These are phyloP conservation scores for Neoaliturus tenellus DNA, from an alignment of 2,888 invertebrate species.

Conservation along the genomic window DNA sequence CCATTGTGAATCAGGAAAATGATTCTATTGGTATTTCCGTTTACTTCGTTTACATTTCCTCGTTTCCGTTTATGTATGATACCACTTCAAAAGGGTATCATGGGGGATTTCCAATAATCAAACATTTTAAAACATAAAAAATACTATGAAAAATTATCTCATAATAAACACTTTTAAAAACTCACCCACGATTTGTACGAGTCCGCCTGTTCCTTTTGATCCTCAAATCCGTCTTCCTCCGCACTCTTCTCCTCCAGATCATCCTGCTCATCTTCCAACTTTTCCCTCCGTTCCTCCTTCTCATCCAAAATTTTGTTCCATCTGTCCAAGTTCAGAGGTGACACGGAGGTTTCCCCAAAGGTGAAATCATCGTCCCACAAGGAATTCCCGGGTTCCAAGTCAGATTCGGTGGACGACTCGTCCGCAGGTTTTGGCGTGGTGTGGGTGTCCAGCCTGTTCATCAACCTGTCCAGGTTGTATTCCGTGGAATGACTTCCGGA, in stretches of 20 bases:
- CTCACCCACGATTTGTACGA: constrained; percentile 56
- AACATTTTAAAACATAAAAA: background rate
- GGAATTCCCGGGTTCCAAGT: constrained; percentile 13
- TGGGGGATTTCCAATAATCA: no score
- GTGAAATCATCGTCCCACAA: constrained; percentile 50
- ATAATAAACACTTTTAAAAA: background rate
- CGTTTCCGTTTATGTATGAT: no score
- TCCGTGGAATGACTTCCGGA: background rate
- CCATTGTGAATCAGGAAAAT: no score
- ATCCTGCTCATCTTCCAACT: constrained; percentile 67
- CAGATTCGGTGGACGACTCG: constrained; percentile 53
- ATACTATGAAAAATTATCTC: background rate
- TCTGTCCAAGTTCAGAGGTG: constrained; percentile 29
- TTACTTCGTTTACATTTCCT: no score
- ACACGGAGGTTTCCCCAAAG: constrained; percentile 55
- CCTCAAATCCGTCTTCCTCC: constrained; percentile 35
- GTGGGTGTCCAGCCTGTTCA: constrained; percentile 48
- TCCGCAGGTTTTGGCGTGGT: constrained; percentile 37
- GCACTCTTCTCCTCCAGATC: constrained; percentile 53
- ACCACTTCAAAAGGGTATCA: no score
- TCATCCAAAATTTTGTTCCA: constrained; percentile 21
- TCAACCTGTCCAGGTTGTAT: constrained; percentile 46
- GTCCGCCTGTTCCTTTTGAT: constrained; percentile 52
- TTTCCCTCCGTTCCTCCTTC: constrained; percentile 69
- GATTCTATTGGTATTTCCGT: no score